Evolutionary conservation across 2,113 vertebrate genomes (phyloP).

Genomic region (Passer domesticus): DNA sequence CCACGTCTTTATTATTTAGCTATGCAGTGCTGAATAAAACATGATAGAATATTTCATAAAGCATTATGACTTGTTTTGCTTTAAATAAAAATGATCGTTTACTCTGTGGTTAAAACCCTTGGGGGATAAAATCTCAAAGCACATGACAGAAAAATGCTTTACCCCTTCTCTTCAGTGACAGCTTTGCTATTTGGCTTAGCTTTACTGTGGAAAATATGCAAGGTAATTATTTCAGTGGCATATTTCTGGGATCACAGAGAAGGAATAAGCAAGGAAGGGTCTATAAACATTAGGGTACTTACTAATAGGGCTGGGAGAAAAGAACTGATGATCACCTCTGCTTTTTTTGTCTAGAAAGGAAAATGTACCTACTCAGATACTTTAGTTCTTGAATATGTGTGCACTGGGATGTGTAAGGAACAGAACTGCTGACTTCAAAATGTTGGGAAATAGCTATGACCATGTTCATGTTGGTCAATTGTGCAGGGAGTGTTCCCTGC

Average conservation of each 20-base stretch:
- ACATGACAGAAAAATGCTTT: neutral
- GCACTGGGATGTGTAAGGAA: neutral
- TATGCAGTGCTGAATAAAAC: neutral
- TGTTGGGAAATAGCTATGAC: neutral
- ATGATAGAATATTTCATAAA: neutral
- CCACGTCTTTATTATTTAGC: neutral
- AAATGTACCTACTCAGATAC: neutral
- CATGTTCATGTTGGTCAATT: neutral
- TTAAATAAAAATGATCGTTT: neutral
- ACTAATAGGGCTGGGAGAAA: neutral
- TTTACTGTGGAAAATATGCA: neutral
- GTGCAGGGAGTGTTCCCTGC: neutral
- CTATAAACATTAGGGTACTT: neutral
- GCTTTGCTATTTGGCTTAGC: neutral
- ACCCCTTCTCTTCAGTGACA: neutral
- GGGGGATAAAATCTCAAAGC: neutral
- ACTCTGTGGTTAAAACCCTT: neutral
- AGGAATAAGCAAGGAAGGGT: neutral
- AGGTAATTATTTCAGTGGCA: neutral
- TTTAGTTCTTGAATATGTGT: neutral
- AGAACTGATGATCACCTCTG: neutral
- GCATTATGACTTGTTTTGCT: neutral
- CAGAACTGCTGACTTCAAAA: neutral
- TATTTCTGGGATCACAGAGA: neutral
- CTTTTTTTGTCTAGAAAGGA: neutral